Base-by-base conservation (phyloP, 2,113 vertebrate genomes). In the Hypomesus transpacificus region DNA sequence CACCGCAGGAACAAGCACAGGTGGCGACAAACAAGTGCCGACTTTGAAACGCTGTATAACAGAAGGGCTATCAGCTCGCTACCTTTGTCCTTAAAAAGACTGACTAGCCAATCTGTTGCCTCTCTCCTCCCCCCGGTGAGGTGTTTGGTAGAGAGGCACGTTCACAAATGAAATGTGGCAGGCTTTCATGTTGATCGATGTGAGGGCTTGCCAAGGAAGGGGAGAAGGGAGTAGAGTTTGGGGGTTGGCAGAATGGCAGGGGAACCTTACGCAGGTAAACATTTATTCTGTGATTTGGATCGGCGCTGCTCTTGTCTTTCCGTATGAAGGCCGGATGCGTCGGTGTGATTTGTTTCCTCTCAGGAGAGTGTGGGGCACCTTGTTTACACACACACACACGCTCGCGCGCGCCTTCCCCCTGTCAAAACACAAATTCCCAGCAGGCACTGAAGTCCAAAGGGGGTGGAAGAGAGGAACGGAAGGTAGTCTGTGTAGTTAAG, bases 131-230 rank as follows among this genome's bases (percentile, higher is more conserved):
- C 54, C 74, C 26, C 82, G 81, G 66, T 46, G 39, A 75, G 82
- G 81, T 86, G 71, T 75, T 86, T 84, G 84, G 77, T 74, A 69
- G 82, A 80, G 72, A 84, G 74, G 69, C 74, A 74, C 18, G 58
- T 71, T 87, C 79, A 75, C 69, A 84, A 80, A 87, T 86, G 56
- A 80, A 87, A 82, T 56, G 57, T 76, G 80, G 22, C 82, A 77
- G 71, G 51, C 39, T 87, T 79, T 82, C 63, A 76, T 81, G 74
- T 58, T 80, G 83, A 82, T 85, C 73, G 78, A 81, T 84, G 82
- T 75, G 62, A 28, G 28, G 34, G 73, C 4, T 59, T 4, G 17
- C 62, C 26, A 16, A 21, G 71, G 9, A 21, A 50, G 34, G 65
- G 18, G 31, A 74, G 46, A 60, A 16, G 20, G 22, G 69, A 52